Conservation (phyloP, 2,888 invertebrate genomes). For the Eudasyphora cyanicolor region DNA sequence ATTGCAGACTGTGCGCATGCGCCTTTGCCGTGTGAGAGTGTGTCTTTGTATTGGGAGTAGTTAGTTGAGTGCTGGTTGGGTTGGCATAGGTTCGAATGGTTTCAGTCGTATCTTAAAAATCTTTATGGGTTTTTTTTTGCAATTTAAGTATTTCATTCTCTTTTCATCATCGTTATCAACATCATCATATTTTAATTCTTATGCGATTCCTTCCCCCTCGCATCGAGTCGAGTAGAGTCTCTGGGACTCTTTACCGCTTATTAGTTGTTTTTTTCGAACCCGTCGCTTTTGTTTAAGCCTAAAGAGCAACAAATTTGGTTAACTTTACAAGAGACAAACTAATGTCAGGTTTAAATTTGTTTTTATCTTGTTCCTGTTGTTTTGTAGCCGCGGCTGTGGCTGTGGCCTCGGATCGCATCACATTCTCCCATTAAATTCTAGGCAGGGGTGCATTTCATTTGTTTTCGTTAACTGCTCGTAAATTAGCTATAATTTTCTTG, state of each 20-base stretch:
- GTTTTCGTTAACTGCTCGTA: conserved; percentile 57
- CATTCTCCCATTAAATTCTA: conserved; percentile 42
- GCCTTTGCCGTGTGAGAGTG: neutral
- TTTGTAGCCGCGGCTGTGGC: conserved; percentile 8
- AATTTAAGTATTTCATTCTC: conserved; percentile 40
- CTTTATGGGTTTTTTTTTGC: conserved; percentile 34
- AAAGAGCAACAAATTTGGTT: conserved; percentile 7
- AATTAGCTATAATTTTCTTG: conserved; percentile 34
- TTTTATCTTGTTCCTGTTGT: neutral
- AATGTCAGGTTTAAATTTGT: conserved; percentile 1
- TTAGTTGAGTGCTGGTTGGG: no score
- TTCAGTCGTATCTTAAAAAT: conserved; percentile 40
- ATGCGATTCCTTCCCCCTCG: neutral
- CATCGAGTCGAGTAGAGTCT: no score
- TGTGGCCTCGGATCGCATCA: neutral
- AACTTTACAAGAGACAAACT: neutral
- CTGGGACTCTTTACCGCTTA: no score
- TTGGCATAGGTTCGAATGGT: no score
- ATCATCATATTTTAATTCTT: neutral
- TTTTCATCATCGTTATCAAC: conserved; percentile 31
- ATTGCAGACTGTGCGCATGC: neutral
- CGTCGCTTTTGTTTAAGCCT: conserved; percentile 5
- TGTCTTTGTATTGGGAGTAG: neutral
- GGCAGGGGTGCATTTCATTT: conserved; percentile 61
- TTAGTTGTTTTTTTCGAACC: no score